Conservation (phyloP, 2,797 vertebrate species). For the Crocidura indochinensis region DNA sequence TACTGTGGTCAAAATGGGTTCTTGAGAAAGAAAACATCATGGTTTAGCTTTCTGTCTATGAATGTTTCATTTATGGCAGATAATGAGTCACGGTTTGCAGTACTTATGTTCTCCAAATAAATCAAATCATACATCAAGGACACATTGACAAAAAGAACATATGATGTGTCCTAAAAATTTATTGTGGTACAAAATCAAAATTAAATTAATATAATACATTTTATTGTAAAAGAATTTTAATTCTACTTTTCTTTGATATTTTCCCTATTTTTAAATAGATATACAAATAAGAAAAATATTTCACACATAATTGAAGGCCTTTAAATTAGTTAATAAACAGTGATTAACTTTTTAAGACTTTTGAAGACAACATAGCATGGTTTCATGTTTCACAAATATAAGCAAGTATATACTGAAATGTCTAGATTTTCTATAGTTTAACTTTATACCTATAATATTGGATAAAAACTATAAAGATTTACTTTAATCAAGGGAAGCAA, state of each 20-base stretch:
- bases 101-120: background rate
- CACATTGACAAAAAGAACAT: background rate
- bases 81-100: background rate
- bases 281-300: background rate
- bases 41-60: background rate
- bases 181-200: background rate
- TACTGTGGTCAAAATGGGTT: background rate
- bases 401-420: background rate
- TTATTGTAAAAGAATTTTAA: background rate
- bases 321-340: background rate
- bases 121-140: background rate
- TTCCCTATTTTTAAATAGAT: background rate
- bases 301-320: background rate
- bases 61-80: background rate
- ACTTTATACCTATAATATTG: background rate
- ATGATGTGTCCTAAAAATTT: background rate
- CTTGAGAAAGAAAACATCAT: background rate
- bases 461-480: background rate
- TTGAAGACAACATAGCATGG: background rate
- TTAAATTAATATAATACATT: background rate
- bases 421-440: background rate
- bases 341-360: conserved; percentile 1
- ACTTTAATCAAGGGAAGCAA: background rate
- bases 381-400: background rate
- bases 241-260: background rate